Conservation (phyloP, 2,797 vertebrate species). For the Mormyrops boulengeri region DNA sequence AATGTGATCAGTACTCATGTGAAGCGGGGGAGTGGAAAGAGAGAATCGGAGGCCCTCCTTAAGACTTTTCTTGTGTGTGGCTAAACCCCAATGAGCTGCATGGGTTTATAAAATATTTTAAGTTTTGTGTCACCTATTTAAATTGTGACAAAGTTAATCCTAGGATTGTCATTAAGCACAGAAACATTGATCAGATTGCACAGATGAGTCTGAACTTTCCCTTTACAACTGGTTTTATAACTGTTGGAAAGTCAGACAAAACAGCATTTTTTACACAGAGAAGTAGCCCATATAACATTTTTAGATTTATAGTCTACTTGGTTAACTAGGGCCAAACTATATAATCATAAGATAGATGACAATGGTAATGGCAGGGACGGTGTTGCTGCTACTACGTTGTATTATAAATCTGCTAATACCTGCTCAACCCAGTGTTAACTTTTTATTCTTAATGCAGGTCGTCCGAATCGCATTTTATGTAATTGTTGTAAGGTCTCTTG, state of each 20-base stretch:
- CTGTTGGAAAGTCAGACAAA: not conserved
- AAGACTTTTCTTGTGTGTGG: constrained; percentile 42
- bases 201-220: not conserved
- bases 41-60: constrained; percentile 22
- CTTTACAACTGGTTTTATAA: not conserved
- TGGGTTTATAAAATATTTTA: constrained; percentile 27
- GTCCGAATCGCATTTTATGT: not conserved
- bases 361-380: not conserved
- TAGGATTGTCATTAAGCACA: constrained; percentile 43
- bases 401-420: not conserved
- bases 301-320: not conserved
- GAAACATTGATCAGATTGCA: constrained; percentile 37
- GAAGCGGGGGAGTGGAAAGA: constrained; percentile 3
- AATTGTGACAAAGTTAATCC: constrained; percentile 49
- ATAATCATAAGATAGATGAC: not conserved
- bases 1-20: constrained; percentile 23
- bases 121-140: constrained; percentile 37
- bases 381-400: not conserved
- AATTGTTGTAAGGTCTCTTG: not conserved
- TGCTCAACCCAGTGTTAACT: not conserved
- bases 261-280: not conserved
- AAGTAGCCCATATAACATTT: not conserved
- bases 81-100: constrained; percentile 29
- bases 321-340: not conserved
- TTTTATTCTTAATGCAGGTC: not conserved